A percentile compares a stretch with the other conserved stretches of the same genome.
phyloP scores from a whole-genome alignment of 2,888 invertebrate species.

The Vanessa cardui region DNA sequence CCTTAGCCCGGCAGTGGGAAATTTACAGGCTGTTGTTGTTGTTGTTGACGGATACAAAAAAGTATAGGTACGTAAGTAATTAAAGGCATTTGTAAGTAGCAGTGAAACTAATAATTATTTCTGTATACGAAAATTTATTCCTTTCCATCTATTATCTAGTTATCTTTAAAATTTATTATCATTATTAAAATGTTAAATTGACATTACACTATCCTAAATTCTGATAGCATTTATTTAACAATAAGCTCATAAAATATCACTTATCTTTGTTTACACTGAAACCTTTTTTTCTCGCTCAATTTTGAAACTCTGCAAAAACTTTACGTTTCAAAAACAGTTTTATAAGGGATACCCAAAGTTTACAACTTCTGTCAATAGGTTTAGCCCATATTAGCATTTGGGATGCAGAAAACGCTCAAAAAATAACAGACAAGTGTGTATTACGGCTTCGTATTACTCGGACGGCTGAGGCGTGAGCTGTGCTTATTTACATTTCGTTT shows the following conservation, averaged over 20 bases:
- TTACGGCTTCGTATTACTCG: not conserved
- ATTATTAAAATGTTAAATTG: too few species aligned
- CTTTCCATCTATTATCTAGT: too few species aligned
- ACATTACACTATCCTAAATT: too few species aligned
- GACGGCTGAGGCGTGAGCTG: not conserved
- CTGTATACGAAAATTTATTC: too few species aligned
- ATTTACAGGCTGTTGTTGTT: too few species aligned
- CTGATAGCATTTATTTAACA: not conserved
- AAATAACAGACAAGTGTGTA: slow-evolving; percentile 23
- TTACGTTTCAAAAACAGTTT: slow-evolving; percentile 48
- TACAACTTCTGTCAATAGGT: slow-evolving; percentile 47
- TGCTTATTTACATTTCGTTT: not conserved
- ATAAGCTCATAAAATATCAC: not conserved
- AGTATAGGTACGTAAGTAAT: too few species aligned
- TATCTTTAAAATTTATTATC: too few species aligned
- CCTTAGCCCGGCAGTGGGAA: too few species aligned
- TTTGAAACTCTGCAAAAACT: slow-evolving; percentile 16
- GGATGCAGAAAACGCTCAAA: slow-evolving; percentile 45
- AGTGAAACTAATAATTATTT: too few species aligned
- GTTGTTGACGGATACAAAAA: too few species aligned
- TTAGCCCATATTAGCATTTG: slow-evolving; percentile 70
- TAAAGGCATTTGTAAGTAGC: too few species aligned
- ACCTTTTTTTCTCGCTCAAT: not conserved
- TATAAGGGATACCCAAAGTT: slow-evolving; percentile 24
- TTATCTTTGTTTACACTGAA: not conserved